Base-by-base conservation (phyloP, 2,888 invertebrate species). In the Lasioglossum malachurum region DNA sequence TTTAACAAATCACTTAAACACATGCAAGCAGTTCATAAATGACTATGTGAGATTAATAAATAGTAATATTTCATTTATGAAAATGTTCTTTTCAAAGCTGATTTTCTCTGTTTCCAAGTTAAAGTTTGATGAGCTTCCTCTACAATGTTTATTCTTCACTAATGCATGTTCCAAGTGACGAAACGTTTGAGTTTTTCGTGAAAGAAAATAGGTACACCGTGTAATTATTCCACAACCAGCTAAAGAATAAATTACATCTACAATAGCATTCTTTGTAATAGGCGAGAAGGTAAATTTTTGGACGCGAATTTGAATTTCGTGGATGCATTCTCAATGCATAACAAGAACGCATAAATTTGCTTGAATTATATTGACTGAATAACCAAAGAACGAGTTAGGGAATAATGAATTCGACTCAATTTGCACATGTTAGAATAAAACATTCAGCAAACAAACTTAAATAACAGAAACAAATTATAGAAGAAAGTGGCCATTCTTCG, bases 331-430 rank as follows among this genome's bases (percentile, higher is more conserved):
- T 71, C 60, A 23, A 60, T 38, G 31, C 49, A 49, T 72, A 72
- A 64, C 38, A 64, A 72, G 75, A 75, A 76, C 73, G 64, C 83
- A 76, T 76, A 76, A 75, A 81, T 60, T 60, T 44, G 41, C 19
- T 71, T 60, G 49, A 78, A 67, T 76, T 76, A 73, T 81, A 81
- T 83, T 31, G 83, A 76, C 81, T 46, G 80, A 71, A 75, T 75
- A 80, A 80, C 80, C n/a, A 57, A 71, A 74, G 53, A 53, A 80
- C 60, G 81, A 80, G 75, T 64, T 57, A 79, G 35, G 57, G 10
- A 74, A 69, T 69, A 74, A 75, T 71, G 80, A 75, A 80, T 75
- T 80, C 72, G 31, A 2, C n/a, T 73, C 23, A 31, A 76, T 83
- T 81, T 76, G 81, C 81, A 81, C 81, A 41, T 41, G 64, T 49